phyloP scores from a whole-genome alignment of 2,797 vertebrate species.

The Lutjanus campechanus region DNA sequence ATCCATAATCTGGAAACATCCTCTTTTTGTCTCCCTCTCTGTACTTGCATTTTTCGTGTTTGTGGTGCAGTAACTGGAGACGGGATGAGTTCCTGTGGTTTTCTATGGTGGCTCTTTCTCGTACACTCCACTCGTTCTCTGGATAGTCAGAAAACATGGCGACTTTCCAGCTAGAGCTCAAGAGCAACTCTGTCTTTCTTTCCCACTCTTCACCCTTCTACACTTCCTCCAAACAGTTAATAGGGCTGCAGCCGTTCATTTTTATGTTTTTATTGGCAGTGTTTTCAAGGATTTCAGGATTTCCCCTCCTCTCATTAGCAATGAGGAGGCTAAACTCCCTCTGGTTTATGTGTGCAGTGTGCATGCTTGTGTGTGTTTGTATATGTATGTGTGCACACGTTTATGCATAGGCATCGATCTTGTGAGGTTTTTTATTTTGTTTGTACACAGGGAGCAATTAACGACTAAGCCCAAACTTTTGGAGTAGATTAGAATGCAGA shows the following conservation, averaged over 20 bases:
- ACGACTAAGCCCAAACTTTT: conserved; percentile 45
- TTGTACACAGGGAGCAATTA: conserved; percentile 39
- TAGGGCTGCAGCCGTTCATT: conserved; percentile 28
- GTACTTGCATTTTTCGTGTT: conserved; percentile 11
- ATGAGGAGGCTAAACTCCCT: not conserved
- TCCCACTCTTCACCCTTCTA: not conserved
- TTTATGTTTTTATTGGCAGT: conserved; percentile 38
- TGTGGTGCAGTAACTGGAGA: conserved; percentile 29
- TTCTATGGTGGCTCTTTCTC: not conserved
- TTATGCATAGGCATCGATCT: conserved; percentile 9
- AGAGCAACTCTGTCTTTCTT: conserved; percentile 2
- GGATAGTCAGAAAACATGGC: conserved; percentile 16
- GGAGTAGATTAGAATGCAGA: conserved; percentile 45
- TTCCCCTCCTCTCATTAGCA: conserved; percentile 41
- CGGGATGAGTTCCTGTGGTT: conserved; percentile 11
- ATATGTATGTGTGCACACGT: conserved; percentile 2
- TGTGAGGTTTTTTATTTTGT: conserved; percentile 38
- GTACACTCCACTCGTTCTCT: not conserved
- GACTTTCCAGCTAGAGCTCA: conserved; percentile 1
- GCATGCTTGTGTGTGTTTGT: not conserved
- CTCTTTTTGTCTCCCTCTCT: not conserved
- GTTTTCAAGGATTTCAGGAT: conserved; percentile 29
- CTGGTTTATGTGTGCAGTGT: not conserved
- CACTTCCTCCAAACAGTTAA: conserved; percentile 20
- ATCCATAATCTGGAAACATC: not conserved